Evolutionary conservation across 2,113 vertebrate species (phyloP).

Genomic region (Lynx canadensis): DNA sequence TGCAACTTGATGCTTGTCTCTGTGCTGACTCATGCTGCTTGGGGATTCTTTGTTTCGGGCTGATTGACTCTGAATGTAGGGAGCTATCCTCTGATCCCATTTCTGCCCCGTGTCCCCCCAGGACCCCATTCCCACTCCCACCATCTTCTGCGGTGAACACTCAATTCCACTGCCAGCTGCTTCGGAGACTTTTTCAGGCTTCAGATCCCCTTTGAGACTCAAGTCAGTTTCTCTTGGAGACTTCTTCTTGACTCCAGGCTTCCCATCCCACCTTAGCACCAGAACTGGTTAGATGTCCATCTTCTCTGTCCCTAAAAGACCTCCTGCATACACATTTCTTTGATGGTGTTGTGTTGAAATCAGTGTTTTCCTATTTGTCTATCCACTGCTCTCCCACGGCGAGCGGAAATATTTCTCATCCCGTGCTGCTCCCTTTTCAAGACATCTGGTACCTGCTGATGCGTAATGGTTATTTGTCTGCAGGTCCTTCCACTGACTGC

Average conservation of each 20-base stretch:
- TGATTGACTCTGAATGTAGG: neutral
- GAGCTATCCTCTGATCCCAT: fast-evolving
- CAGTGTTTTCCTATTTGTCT: neutral
- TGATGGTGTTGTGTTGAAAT: neutral
- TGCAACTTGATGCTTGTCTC: fast-evolving
- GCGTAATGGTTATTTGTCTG: fast-evolving
- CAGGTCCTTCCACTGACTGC: neutral
- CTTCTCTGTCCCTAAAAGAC: neutral
- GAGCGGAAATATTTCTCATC: neutral
- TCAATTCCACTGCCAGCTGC: neutral
- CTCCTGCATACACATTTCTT: neutral
- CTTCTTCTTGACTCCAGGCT: neutral
- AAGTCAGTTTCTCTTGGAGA: neutral
- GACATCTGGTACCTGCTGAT: neutral
- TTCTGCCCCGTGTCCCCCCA: fast-evolving
- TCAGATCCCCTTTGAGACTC: neutral
- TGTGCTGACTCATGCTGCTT: neutral
- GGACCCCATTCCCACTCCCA: too few relatives aligned
- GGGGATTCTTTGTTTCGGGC: neutral
- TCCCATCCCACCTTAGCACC: neutral
- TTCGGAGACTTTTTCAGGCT: neutral
- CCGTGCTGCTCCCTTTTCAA: neutral
- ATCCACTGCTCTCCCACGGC: neutral
- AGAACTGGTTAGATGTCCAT: neutral
- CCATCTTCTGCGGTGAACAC: neutral